phyloP scores from a whole-genome alignment of 1,140 invertebrate species.

The Tenebrio molitor region DNA sequence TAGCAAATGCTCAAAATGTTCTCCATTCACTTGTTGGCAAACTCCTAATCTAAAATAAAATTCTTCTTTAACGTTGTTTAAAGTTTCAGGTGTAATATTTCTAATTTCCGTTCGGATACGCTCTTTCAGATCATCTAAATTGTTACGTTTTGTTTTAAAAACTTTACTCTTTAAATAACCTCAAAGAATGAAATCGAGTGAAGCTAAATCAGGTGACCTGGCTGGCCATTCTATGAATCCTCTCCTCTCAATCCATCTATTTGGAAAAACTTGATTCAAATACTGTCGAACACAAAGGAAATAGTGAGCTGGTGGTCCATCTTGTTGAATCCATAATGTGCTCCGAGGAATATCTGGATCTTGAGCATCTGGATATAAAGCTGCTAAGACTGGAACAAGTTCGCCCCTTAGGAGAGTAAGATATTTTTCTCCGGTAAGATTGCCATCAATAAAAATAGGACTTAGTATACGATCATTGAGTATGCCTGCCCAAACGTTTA shows the following conservation, averaged over 20 bases:
- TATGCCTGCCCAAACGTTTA: slow-evolving; percentile 8
- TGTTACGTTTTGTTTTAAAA: slow-evolving; percentile 43
- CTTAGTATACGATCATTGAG: neutral
- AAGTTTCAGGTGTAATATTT: neutral
- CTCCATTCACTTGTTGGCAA: slow-evolving; percentile 9
- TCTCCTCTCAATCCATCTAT: slow-evolving; percentile 63
- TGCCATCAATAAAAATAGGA: neutral
- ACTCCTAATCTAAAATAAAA: slow-evolving; percentile 11
- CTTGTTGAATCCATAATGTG: slow-evolving; percentile 52
- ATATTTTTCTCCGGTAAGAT: slow-evolving; percentile 3
- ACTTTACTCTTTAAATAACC: slow-evolving; percentile 62
- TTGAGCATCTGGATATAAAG: neutral
- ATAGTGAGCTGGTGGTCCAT: slow-evolving; percentile 55
- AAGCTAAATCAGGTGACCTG: slow-evolving; percentile 64
- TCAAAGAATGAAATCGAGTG: slow-evolving; percentile 66
- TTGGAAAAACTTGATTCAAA: slow-evolving; percentile 58
- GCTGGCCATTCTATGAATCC: slow-evolving; percentile 64
- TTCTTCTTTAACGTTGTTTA: slow-evolving; percentile 6
- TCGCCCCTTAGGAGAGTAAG: neutral
- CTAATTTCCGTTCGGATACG: slow-evolving; percentile 6
- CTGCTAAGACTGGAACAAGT: no score
- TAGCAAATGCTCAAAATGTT: slow-evolving; percentile 15
- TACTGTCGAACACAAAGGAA: slow-evolving; percentile 50
- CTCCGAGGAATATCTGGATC: slow-evolving; percentile 6
- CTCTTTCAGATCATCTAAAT: neutral